A percentile compares a stretch with the other conserved stretches of the same genome.
Evolutionary conservation across 2,797 vertebrate genomes (phyloP).

Genomic region (Ambastaia sidthimunki): DNA sequence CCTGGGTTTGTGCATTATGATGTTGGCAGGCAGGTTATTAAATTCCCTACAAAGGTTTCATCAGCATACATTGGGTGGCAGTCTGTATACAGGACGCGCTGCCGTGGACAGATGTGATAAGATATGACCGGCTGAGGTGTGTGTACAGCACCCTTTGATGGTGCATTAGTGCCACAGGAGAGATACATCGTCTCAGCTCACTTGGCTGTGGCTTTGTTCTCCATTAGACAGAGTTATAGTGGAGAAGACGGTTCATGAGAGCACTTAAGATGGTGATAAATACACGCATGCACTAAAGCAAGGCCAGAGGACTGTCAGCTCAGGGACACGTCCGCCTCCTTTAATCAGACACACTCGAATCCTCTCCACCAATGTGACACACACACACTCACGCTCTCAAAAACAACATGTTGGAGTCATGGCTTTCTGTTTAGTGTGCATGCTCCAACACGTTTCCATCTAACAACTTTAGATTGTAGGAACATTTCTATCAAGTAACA

Average conservation of each 20-base stretch:
- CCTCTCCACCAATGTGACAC: neutral
- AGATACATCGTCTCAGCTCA: conserved; percentile 61
- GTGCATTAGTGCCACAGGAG: conserved; percentile 54
- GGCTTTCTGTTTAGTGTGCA: neutral
- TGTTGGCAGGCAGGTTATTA: neutral
- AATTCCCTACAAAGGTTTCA: conserved; percentile 11
- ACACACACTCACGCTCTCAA: neutral
- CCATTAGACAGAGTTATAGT: conserved; percentile 77
- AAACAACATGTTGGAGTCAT: neutral
- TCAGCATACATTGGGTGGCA: conserved; percentile 7
- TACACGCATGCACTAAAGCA: conserved; percentile 71
- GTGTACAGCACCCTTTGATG: conserved; percentile 44
- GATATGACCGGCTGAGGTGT: conserved; percentile 18
- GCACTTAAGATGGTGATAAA: conserved; percentile 77
- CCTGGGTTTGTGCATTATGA: conserved; percentile 5
- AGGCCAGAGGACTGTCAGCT: conserved; percentile 71
- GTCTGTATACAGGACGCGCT: neutral
- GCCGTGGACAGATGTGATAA: conserved; percentile 16
- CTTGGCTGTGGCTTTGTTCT: conserved; percentile 72
- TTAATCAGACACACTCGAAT: conserved; percentile 43
- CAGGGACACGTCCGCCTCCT: conserved; percentile 66
- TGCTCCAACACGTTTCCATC: neutral
- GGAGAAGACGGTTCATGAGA: conserved; percentile 66
- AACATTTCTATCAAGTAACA: no score
- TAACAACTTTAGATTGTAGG: no score